Base-by-base conservation (phyloP, 2,113 vertebrate species). In the Amphiprion ocellaris region DNA sequence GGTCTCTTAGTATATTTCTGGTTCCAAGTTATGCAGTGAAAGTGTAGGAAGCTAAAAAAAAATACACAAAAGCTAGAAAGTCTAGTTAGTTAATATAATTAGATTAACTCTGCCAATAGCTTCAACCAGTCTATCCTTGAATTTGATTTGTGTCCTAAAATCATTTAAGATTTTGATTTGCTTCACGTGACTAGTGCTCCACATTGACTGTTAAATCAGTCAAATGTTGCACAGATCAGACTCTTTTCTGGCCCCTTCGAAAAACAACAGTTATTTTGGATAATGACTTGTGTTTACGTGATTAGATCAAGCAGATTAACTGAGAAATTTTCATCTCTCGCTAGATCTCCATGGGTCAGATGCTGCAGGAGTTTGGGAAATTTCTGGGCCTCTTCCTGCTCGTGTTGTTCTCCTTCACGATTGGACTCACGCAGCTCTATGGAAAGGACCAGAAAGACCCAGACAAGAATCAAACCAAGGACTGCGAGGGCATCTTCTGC, bases 301-400 rank as follows among this genome's bases (percentile, higher is more conserved):
- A 44, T 58, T 71, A n/a, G 16, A 70, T 65, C 46, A 30, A n/a
- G 28, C 50, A 46, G 46, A 64, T 56, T 82, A 67, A 81, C 23
- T 5, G 7, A 26, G 16, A 10, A 5, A 49, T 28, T 2, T 69
- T 24, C 5, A 30, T 77, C 24, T 84, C 54, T 69, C 39, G 0
- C 60, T 74, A 99, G 98, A 99, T 99, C 92, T 99, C 98, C 44
- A 99, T 99, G 97, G 98, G 98, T 54, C 97, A 99, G 92, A 99
- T 99, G 98, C 94, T 99, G 77, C 97, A 99, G 91, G 98, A 99
- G 92, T 99, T 99, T 87, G 98, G 97, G 50, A 99, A 98, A 91
- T 99, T 99, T 88, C 92, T 99, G 80, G 98, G 98, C 69, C 97
- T 99, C 94, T 99, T 99, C 87, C 96, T 99, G 82, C 96, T 99